phyloP scores from a whole-genome alignment of 2,113 vertebrate species.

The Ictidomys tridecemlineatus region DNA sequence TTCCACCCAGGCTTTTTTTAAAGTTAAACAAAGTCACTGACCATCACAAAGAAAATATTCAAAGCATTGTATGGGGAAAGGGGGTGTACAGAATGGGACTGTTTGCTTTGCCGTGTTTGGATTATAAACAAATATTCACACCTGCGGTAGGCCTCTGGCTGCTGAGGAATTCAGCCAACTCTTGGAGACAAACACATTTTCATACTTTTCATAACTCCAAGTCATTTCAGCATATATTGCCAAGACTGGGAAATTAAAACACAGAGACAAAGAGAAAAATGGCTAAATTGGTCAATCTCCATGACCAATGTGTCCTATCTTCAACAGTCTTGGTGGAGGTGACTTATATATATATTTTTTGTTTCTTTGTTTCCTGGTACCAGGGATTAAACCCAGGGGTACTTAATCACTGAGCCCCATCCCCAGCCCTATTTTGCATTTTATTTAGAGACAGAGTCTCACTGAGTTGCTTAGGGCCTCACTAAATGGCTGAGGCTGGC shows the following conservation, averaged over 20 bases:
- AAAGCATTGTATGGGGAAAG: conserved; percentile 66
- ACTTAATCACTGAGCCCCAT: too few relatives aligned
- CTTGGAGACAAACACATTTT: conserved; percentile 87
- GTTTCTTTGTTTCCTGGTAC: too few relatives aligned
- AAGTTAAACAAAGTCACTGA: conserved; percentile 80
- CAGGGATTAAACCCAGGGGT: too few relatives aligned
- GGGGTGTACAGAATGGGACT: conserved; percentile 72
- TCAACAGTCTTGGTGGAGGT: background rate
- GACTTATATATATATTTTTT: background rate
- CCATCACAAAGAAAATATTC: conserved; percentile 78
- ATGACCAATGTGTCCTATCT: background rate
- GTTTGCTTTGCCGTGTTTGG: conserved; percentile 83
- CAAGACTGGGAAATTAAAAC: conserved; percentile 83
- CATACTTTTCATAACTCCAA: conserved; percentile 87
- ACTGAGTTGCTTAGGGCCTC: too few relatives aligned
- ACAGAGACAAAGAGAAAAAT: conserved; percentile 66
- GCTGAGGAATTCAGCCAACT: conserved; percentile 85
- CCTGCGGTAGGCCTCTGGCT: conserved; percentile 90
- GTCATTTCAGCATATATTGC: conserved; percentile 79
- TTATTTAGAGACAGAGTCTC: too few relatives aligned
- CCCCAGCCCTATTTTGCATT: too few relatives aligned
- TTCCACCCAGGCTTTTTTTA: conserved; percentile 63
- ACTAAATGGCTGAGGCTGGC: too few relatives aligned
- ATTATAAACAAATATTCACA: conserved; percentile 90
- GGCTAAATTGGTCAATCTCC: conserved; percentile 21